Percentiles rank a stretch among this genome's conserved stretches.
These are phyloP conservation scores for Eolophus roseicapilla DNA, from an alignment of 2,113 vertebrate species.

Conservation along the genomic window DNA sequence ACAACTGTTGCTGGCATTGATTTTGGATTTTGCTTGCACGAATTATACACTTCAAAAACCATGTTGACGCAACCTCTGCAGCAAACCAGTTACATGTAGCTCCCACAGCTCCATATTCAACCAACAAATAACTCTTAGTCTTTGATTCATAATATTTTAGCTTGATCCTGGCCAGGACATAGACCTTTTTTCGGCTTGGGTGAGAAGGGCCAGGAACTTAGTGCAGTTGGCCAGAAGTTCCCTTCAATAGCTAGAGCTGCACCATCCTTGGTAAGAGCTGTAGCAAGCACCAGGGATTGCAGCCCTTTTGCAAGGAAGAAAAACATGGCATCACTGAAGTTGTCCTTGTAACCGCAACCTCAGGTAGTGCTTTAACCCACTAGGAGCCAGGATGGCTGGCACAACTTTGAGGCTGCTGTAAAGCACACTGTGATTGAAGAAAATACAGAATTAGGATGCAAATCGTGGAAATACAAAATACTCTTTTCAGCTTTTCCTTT, in stretches of 20 bases:
- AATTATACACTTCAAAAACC: background rate
- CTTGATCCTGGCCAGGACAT: background rate
- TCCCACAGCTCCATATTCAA: background rate
- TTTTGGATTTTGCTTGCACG: background rate
- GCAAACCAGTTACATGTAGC: background rate
- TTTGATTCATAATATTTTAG: background rate
- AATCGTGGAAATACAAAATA: background rate
- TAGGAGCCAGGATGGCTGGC: background rate
- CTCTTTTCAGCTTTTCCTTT: background rate
- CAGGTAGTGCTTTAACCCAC: background rate
- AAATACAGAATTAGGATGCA: background rate
- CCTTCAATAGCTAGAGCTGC: background rate
- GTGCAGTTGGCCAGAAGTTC: background rate
- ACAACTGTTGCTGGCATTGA: background rate
- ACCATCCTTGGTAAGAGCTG: background rate
- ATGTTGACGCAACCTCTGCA: background rate
- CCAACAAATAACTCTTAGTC: background rate
- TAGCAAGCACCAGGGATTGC: background rate
- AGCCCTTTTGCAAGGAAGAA: background rate
- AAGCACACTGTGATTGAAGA: background rate
- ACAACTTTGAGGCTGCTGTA: background rate
- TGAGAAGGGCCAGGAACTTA: background rate
- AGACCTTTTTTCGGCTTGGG: background rate
- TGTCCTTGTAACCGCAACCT: background rate
- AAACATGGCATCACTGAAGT: background rate